Base-by-base conservation (phyloP, 1,140 invertebrate genomes). In the Drosophila ironensis region DNA sequence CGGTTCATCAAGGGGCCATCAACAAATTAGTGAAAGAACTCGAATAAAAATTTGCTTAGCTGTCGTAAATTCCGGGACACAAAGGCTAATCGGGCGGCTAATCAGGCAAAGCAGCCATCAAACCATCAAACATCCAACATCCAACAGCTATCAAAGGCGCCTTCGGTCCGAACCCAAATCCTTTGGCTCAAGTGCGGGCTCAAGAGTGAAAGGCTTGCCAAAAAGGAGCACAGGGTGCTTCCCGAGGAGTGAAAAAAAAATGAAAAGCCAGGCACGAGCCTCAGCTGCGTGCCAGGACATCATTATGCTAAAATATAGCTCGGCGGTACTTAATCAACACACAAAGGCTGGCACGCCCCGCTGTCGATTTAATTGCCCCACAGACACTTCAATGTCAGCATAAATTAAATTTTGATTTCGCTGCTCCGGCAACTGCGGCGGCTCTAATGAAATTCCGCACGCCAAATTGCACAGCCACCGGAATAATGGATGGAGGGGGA, bases 381-480 rank as follows among this genome's bases (percentile, higher is more conserved):
- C 70, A 80, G 75, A 80, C 75, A 78, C 75, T 70, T 80, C 57
- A 80, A 80, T 80, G 75, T 80, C 75, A 74, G 75, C 75, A 80
- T 80, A 80, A 80, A 80, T 80, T 80, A 80, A 80, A 80, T 80
- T 80, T 80, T 80, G 75, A 80, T 80, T 80, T 73, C 46, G 60
- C 59, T 35, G 30, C 68, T 37, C 42, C 24, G 47, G 51, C 38
- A 25, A 38, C 28, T 42, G 54, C 42, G 46, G 42, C 30, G 44
- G 11, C 54, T 47, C 73, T 78, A 78, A 78, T 78, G 75, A 78
- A 78, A 78, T 78, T 78, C 63, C 63, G 45, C 47, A 52, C 54
- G 63, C 56, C 71, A 73, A 70, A 69, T 80, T 72, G 73, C 50
- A 60, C 45, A 72, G 60, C 38, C 22, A 12, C 30, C 47, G 28